phyloP scores from a whole-genome alignment of 1,140 invertebrate genomes.

The Thrips palmi region DNA sequence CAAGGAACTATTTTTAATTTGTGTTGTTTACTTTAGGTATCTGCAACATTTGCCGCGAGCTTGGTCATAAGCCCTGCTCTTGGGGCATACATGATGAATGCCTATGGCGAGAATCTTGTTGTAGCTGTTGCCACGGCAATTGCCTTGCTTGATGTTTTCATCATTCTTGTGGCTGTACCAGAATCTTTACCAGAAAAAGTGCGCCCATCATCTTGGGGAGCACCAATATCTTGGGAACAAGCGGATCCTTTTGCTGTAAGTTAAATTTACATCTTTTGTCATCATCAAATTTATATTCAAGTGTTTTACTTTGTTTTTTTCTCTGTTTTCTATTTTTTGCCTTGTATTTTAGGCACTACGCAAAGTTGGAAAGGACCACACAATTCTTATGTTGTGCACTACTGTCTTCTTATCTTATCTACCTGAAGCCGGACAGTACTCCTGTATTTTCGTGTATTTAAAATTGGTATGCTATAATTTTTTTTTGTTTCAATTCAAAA shows the following conservation, averaged over 20 bases:
- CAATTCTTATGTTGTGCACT: conserved; percentile 90
- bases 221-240: conserved; percentile 85
- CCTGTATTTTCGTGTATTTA: conserved; percentile 98
- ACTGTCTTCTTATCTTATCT: conserved; percentile 96
- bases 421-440: conserved; percentile 97
- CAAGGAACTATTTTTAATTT: background rate
- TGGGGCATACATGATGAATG: conserved; percentile 79
- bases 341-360: conserved; percentile 43
- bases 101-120: conserved; percentile 82
- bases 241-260: conserved; percentile 89
- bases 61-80: conserved; percentile 93
- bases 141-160: conserved; percentile 90
- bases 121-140: conserved; percentile 92
- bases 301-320: background rate
- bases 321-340: conserved; percentile 11
- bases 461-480: conserved; percentile 51
- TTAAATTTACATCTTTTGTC: conserved; percentile 13
- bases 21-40: conserved; percentile 35
- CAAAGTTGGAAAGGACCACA: conserved; percentile 89
- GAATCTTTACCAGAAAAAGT: conserved; percentile 94
- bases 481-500: conserved; percentile 3
- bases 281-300: conserved; percentile 8
- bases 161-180: conserved; percentile 93
- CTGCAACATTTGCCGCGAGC: conserved; percentile 97
- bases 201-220: conserved; percentile 53